phyloP scores from a whole-genome alignment of 2,113 vertebrate genomes.

The Todiramphus saurophagus region DNA sequence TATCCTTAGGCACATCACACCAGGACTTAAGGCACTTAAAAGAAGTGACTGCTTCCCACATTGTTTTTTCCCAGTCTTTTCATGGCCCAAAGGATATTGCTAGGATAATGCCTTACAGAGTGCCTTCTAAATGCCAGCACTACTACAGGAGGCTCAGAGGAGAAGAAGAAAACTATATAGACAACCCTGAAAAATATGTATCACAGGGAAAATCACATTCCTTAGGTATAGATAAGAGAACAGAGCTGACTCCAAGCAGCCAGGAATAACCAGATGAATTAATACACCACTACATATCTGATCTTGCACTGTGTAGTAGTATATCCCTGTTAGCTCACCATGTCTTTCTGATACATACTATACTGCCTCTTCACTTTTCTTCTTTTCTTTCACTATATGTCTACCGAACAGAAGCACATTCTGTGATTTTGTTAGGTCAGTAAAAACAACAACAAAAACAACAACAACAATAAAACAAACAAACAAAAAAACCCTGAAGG shows the following conservation, averaged over 20 bases:
- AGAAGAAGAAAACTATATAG: not conserved
- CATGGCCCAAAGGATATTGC: not conserved
- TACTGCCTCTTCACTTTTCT: not conserved
- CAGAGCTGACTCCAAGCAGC: not conserved
- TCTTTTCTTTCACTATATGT: not conserved
- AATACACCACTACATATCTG: not conserved
- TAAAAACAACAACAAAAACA: not conserved
- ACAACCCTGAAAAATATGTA: not conserved
- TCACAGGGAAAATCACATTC: not conserved
- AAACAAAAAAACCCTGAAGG: not conserved
- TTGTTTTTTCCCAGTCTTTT: not conserved
- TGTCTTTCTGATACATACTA: not conserved
- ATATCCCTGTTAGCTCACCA: not conserved
- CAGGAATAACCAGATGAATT: not conserved
- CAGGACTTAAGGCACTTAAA: not conserved
- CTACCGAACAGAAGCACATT: not conserved
- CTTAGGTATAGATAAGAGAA: not conserved
- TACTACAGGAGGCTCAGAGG: not conserved
- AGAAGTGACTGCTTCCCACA: not conserved
- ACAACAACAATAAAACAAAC: not conserved
- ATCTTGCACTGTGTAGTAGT: not conserved
- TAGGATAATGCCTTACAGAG: not conserved
- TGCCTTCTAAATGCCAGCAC: not conserved
- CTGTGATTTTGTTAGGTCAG: not conserved
- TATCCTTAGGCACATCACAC: not conserved